Percentiles rank a stretch among this genome's conserved stretches.
These are phyloP conservation scores for Matsumurasca onukii DNA, from an alignment of 1,140 invertebrate species.

Conservation along the genomic window DNA sequence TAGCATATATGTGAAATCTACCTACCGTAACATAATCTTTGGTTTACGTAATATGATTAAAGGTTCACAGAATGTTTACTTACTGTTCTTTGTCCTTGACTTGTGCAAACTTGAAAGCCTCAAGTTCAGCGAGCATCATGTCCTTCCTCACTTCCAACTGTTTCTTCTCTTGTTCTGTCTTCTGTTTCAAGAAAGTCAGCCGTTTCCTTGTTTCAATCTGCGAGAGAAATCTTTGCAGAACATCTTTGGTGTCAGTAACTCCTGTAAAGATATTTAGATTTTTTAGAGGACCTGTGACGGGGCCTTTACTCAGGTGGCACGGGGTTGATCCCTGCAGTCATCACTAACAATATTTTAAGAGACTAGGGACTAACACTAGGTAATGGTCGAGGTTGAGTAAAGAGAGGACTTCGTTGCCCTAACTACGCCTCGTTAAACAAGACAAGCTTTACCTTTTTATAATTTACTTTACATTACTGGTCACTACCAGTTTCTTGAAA, in stretches of 20 bases:
- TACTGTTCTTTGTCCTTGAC: conserved; percentile 77
- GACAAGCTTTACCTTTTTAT: too few species aligned
- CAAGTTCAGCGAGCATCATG: conserved; percentile 64
- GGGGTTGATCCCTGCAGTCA: too few species aligned
- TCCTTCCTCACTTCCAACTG: conserved; percentile 66
- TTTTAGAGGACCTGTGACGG: background rate
- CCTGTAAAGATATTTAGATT: conserved; percentile 49
- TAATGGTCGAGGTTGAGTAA: too few species aligned
- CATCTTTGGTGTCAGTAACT: conserved; percentile 68
- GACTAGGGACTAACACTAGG: background rate
- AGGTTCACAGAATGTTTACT: conserved; percentile 41
- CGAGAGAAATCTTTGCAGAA: conserved; percentile 67
- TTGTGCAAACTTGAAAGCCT: conserved; percentile 74
- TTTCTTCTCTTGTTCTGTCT: conserved; percentile 71
- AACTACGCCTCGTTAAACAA: too few species aligned
- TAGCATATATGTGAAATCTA: too few species aligned
- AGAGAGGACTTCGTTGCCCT: too few species aligned
- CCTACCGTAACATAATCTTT: too few species aligned
- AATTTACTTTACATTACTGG: too few species aligned
- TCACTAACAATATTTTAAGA: too few species aligned
- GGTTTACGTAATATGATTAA: too few species aligned
- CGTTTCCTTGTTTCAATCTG: conserved; percentile 69
- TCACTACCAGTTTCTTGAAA: too few species aligned
- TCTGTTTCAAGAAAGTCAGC: conserved; percentile 64
- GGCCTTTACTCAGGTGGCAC: background rate